phyloP scores from a whole-genome alignment of 1,140 invertebrate genomes.

The Contarinia nasturtii region DNA sequence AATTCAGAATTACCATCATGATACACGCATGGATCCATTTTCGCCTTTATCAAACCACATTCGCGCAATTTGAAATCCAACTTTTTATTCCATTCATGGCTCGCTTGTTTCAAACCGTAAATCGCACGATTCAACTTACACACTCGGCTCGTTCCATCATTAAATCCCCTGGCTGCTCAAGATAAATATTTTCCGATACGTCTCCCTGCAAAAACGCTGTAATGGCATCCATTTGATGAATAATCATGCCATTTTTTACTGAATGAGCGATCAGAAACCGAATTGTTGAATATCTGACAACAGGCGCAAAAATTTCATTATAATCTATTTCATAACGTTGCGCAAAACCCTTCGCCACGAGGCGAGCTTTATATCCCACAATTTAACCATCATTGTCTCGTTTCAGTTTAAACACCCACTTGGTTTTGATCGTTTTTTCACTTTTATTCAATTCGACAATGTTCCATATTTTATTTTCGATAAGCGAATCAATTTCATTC shows the following conservation, averaged over 20 bases:
- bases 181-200: conserved; percentile 20
- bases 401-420: conserved; percentile 11
- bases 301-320: conserved; percentile 8
- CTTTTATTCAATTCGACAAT: conserved; percentile 4
- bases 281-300: conserved; percentile 11
- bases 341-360: conserved; percentile 8
- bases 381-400: conserved; percentile 5
- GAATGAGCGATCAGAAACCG: conserved; percentile 12
- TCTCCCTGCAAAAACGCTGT: conserved; percentile 21
- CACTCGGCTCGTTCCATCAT: too few relatives aligned
- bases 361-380: conserved; percentile 15
- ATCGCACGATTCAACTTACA: conserved; percentile 17
- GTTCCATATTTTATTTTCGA: conserved; percentile 6
- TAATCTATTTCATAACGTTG: conserved; percentile 8
- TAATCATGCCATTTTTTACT: conserved; percentile 12
- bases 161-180: conserved; percentile 18
- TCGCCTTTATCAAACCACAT: too few relatives aligned
- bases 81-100: conserved; percentile 20
- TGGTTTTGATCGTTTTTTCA: conserved; percentile 5
- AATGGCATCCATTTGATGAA: conserved; percentile 18
- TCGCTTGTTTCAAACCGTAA: conserved; percentile 26
- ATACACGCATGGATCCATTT: conserved; percentile 12
- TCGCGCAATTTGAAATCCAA: too few relatives aligned
- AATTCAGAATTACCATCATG: conserved; percentile 4
- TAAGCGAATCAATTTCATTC: conserved; percentile 5